Base-by-base conservation (phyloP, 2,113 vertebrate genomes). In the Podiceps cristatus region DNA sequence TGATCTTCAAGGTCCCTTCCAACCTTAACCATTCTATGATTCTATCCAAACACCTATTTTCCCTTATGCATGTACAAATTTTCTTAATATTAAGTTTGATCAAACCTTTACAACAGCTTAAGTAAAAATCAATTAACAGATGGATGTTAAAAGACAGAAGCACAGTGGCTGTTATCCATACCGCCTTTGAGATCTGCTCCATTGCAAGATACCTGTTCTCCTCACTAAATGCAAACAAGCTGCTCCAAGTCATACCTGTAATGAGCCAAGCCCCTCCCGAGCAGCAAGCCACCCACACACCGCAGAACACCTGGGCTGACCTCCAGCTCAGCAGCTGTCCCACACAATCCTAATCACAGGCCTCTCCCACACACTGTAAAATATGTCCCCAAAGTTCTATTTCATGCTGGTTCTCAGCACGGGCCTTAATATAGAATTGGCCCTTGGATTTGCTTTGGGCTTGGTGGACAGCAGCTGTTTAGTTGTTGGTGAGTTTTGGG, bases 221-320 rank as follows among this genome's bases (percentile, higher is more conserved):
- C 45, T 75, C 7, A 6, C 28, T 22, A 17, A 55, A 50, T 7
- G 37, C 37, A 37, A 37, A 37, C 9, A 37, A 37, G 37, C 37
- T 37, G 37, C 37, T 37, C 37, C 37, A 37, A 37, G 37, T 37
- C 37, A 37, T 37, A 45, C 4, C 11, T 71, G 33, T 8, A 52
- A 28, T 0, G 1, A 80, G 40, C 14, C 42, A 67, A 59, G 49
- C 1, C 13, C 24, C 20, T 18, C 18, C 3, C 0, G 0, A 62
- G 56, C 35, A 81, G 42, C 50, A 69, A 53, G 55, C 18, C 50
- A 69, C 9, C 4, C 1, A 0, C 33, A 10, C 5, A 23, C 24
- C 47, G 37, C 2, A 0, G 19, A 37, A 40, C 14, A 64, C 17
- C 25, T 18, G 33, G 20, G 29, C 31, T 13, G 27, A 81, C 18